These are phyloP conservation scores for Melanocharis versteri DNA, from an alignment of 2,113 vertebrate genomes.

Conservation along the genomic window DNA sequence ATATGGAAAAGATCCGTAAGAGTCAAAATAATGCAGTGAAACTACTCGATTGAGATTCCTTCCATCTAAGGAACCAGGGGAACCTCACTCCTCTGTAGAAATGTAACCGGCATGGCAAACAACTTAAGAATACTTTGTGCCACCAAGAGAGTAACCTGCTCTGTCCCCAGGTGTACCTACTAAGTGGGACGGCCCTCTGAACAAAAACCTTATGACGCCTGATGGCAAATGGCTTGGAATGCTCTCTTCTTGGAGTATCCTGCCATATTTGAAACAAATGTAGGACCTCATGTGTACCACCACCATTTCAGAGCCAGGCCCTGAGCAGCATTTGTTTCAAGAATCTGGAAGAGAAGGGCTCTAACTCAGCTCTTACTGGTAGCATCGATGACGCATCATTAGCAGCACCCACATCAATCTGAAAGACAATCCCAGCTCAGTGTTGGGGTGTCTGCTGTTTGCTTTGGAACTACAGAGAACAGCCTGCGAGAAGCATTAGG, in stretches of 20 bases:
- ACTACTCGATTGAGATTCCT: not conserved
- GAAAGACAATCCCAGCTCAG: not conserved
- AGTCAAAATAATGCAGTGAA: not conserved
- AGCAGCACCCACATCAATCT: not conserved
- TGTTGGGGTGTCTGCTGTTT: fast-evolving
- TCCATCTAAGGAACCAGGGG: not conserved
- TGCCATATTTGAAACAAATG: not conserved
- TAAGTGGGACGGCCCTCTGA: not conserved
- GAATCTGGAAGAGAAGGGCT: not conserved
- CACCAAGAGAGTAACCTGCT: not conserved
- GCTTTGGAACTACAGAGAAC: not conserved
- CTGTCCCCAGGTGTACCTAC: not conserved
- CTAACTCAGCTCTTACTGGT: not conserved
- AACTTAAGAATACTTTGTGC: not conserved
- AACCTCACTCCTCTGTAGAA: not conserved
- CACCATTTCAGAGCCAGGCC: not conserved
- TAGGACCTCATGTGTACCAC: fast-evolving
- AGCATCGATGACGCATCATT: not conserved
- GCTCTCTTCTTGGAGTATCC: not conserved
- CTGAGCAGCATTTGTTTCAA: not conserved
- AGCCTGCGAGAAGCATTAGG: not conserved
- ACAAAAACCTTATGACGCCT: not conserved
- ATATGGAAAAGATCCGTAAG: not conserved
- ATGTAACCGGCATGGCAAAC: not conserved
- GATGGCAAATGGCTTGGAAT: not conserved